phyloP scores from a whole-genome alignment of 1,140 invertebrate genomes.

The Thaumetopoea pityocampa region DNA sequence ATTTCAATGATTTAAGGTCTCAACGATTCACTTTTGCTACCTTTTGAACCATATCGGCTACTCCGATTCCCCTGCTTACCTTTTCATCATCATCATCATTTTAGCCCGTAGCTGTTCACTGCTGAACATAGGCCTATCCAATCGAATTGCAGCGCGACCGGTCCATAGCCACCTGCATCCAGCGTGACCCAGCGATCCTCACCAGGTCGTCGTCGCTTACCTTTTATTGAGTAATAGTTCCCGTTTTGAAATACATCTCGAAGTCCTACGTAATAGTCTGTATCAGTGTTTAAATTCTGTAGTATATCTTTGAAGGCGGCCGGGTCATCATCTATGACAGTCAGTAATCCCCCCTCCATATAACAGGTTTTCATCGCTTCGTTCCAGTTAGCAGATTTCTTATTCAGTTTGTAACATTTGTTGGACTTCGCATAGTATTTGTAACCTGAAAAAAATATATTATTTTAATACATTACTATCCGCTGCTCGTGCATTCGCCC shows the following conservation, averaged over 20 bases:
- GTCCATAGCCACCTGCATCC: too few species aligned
- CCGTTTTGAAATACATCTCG: constrained; percentile 2
- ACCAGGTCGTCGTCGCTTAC: too few species aligned
- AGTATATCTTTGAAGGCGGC: constrained; percentile 3
- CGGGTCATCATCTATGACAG: constrained; percentile 4
- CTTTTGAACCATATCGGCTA: too few species aligned
- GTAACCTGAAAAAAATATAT: constrained; percentile 22
- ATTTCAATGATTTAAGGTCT: too few species aligned
- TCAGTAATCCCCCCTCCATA: constrained; percentile 25
- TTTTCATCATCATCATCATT: too few species aligned
- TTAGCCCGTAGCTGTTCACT: too few species aligned
- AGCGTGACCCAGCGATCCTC: too few species aligned
- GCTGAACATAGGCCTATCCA: too few species aligned
- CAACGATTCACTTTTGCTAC: too few species aligned
- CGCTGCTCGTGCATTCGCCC: too few species aligned
- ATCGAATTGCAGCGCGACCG: too few species aligned
- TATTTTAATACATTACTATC: not conserved
- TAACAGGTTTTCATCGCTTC: constrained; percentile 23
- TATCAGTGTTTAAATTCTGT: not conserved
- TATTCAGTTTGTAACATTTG: constrained; percentile 31
- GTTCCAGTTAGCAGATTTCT: constrained; percentile 13
- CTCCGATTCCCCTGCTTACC: too few species aligned
- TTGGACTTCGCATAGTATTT: constrained; percentile 19
- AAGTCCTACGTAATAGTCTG: constrained; percentile 14
- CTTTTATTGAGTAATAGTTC: constrained; percentile 22